phyloP scores from a whole-genome alignment of 30 jellyfish, hydroid and myxozoan genomes.

The Mastigias papua region DNA sequence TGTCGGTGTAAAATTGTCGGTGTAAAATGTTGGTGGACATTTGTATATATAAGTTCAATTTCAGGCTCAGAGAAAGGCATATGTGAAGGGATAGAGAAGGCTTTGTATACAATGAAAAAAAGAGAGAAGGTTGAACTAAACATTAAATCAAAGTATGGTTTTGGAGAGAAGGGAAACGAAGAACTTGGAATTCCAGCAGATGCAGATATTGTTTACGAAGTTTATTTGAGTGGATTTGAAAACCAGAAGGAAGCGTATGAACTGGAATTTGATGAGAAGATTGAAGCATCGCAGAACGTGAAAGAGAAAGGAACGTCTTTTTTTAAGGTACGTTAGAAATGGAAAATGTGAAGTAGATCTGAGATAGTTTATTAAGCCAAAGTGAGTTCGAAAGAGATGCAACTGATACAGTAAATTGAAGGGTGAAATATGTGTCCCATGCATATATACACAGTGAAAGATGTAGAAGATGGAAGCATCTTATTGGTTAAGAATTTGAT shows the following conservation, averaged over 20 bases:
- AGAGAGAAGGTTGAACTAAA: conserved; percentile 74
- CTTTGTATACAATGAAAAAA: conserved; percentile 87
- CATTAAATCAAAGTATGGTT: conserved; percentile 74
- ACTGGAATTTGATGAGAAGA: conserved; percentile 85
- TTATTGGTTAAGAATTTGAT: too few relatives aligned
- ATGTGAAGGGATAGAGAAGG: conserved; percentile 85
- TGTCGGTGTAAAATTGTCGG: too few relatives aligned
- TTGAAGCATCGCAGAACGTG: conserved; percentile 65
- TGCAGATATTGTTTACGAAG: conserved; percentile 89
- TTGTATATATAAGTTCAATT: too few relatives aligned
- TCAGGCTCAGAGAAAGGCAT: conserved; percentile 74
- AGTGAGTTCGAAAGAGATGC: too few relatives aligned
- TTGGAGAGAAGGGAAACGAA: conserved; percentile 78
- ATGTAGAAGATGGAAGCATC: too few relatives aligned
- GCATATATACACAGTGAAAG: too few relatives aligned
- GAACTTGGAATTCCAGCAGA: conserved; percentile 81
- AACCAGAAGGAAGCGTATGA: conserved; percentile 87
- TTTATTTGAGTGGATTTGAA: conserved; percentile 77
- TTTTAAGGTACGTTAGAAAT: conserved; percentile 45
- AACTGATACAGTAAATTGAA: too few relatives aligned
- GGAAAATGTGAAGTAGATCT: not conserved
- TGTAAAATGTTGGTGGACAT: too few relatives aligned
- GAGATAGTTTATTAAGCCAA: too few relatives aligned
- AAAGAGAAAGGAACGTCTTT: conserved; percentile 72
- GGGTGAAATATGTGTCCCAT: too few relatives aligned